These are phyloP conservation scores for Caloenas nicobarica DNA, from an alignment of 2,113 vertebrate genomes.

Conservation along the genomic window DNA sequence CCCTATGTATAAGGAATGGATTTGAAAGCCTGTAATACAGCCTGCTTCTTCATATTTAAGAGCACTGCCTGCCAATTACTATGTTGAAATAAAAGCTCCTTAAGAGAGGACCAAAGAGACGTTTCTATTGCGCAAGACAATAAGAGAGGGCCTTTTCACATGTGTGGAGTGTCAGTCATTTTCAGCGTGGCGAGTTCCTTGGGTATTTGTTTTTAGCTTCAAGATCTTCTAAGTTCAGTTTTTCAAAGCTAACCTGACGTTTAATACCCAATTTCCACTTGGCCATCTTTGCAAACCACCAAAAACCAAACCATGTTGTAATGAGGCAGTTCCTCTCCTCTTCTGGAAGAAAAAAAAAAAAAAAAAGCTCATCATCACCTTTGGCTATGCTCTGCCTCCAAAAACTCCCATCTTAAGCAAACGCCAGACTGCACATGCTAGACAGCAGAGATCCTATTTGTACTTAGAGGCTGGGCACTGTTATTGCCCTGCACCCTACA, in stretches of 20 bases:
- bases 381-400: background rate
- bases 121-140: background rate
- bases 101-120: background rate
- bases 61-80: background rate
- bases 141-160: background rate
- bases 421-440: background rate
- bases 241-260: background rate
- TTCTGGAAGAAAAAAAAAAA: background rate
- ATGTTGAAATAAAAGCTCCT: background rate
- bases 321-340: background rate
- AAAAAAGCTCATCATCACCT: background rate
- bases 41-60: background rate
- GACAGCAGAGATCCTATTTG: conserved; percentile 25
- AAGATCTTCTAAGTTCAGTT: background rate
- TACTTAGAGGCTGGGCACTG: background rate
- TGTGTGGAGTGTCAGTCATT: background rate
- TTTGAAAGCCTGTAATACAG: background rate
- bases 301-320: background rate
- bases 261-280: background rate
- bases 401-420: background rate
- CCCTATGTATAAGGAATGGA: background rate
- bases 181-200: accelerated
- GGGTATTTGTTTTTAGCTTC: background rate
- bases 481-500: background rate
- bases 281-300: background rate